phyloP scores from a whole-genome alignment of 2,113 vertebrate species.

The Lethenteron camtschaticum region DNA sequence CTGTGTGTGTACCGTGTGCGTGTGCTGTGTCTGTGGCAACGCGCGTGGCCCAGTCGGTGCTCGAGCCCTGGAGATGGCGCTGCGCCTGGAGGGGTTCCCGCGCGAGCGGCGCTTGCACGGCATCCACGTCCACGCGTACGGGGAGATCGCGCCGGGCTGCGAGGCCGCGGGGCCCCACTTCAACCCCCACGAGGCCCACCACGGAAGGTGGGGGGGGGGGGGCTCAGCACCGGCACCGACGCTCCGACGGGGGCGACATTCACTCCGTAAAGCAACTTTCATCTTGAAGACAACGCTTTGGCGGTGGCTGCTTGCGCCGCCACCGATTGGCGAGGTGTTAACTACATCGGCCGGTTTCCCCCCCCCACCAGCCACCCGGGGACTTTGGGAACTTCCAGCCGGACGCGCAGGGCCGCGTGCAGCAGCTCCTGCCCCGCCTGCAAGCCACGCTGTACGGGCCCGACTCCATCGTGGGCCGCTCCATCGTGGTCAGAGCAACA shows the following conservation, averaged over 20 bases:
- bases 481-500: slow-evolving; percentile 41
- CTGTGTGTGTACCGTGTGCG: too few species aligned
- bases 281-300: too few species aligned
- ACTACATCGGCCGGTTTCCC: slow-evolving; percentile 15
- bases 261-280: too few species aligned
- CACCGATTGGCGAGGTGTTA: too few species aligned
- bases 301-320: too few species aligned
- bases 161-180: slow-evolving; percentile 51
- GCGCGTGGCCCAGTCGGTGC: background rate
- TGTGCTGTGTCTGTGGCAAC: too few species aligned
- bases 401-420: slow-evolving; percentile 29
- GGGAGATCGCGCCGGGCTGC: slow-evolving; percentile 48
- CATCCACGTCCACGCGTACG: slow-evolving; percentile 61
- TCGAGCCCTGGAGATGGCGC: slow-evolving; percentile 22
- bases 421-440: slow-evolving; percentile 10
- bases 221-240: too few species aligned
- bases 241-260: too few species aligned
- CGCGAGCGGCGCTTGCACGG: slow-evolving; percentile 19
- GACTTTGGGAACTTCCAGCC: slow-evolving; percentile 70
- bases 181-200: slow-evolving; percentile 34
- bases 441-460: slow-evolving; percentile 32
- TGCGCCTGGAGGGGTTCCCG: slow-evolving; percentile 41
- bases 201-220: slow-evolving; percentile 12
- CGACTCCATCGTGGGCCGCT: slow-evolving; percentile 39
- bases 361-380: slow-evolving; percentile 28